phyloP scores from a whole-genome alignment of 2,888 invertebrate species.

The Hoplodrina ambigua region DNA sequence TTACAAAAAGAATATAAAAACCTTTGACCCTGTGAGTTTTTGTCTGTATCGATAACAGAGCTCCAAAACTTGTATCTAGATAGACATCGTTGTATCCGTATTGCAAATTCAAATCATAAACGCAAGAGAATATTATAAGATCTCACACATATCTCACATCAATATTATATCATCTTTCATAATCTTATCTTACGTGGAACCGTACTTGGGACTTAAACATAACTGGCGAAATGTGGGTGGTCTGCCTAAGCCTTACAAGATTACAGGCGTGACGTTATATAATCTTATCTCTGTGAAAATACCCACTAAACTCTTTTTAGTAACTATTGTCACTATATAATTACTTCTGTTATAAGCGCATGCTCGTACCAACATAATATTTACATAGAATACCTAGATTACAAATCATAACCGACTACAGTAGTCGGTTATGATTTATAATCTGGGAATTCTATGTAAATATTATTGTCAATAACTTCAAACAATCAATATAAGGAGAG shows the following conservation, averaged over 20 bases:
- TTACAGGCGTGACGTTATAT: too few relatives aligned
- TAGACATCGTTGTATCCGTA: not conserved
- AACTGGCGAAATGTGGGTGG: too few relatives aligned
- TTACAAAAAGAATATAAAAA: not conserved
- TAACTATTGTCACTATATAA: constrained; percentile 1
- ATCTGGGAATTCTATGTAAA: too few relatives aligned
- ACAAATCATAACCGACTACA: not conserved
- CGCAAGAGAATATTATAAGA: not conserved
- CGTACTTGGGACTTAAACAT: too few relatives aligned
- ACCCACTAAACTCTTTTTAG: constrained; percentile 1
- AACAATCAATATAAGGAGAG: constrained; percentile 1
- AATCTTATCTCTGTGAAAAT: not conserved
- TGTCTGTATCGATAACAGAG: not conserved
- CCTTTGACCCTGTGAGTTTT: not conserved
- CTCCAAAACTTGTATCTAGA: too few relatives aligned
- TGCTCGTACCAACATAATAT: too few relatives aligned
- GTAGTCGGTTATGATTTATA: too few relatives aligned
- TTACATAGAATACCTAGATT: not conserved
- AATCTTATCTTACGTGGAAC: not conserved
- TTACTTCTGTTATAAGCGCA: not conserved
- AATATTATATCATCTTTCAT: not conserved
- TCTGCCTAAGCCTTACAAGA: too few relatives aligned
- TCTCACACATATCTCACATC: not conserved
- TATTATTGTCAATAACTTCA: too few relatives aligned
- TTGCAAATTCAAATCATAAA: not conserved